Percentiles rank a stretch among this genome's conserved stretches.
phyloP scores from a whole-genome alignment of 1,140 invertebrate species.

The Penaeus vannamei region DNA sequence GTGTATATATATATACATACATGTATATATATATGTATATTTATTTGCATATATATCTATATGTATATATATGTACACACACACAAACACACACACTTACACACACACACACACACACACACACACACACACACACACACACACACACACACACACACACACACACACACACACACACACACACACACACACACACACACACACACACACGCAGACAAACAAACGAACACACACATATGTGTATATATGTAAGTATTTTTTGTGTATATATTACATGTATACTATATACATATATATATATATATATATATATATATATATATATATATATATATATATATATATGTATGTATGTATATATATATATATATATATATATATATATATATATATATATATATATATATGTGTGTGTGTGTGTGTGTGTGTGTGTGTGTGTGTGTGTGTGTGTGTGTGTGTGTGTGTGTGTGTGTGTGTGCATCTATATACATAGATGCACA shows the following conservation, averaged over 20 bases:
- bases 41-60: too few species aligned
- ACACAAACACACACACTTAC: too few species aligned
- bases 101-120: too few species aligned
- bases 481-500: too few species aligned
- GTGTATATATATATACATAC: too few species aligned
- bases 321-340: slow-evolving; percentile 4
- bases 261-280: background rate
- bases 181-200: background rate
- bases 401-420: background rate
- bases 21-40: too few species aligned
- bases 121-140: background rate
- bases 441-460: too few species aligned
- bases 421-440: too few species aligned
- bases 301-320: slow-evolving; percentile 25
- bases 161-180: background rate
- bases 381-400: background rate
- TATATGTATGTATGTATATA: background rate
- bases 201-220: background rate
- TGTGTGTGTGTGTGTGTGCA: too few species aligned
- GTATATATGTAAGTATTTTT: background rate
- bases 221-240: background rate
- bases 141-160: background rate
- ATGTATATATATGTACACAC: too few species aligned
- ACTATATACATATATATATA: slow-evolving; percentile 19
- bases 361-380: background rate